Evolutionary conservation across 2,797 vertebrate genomes (phyloP).

Genomic region (Calcarius lapponicus): DNA sequence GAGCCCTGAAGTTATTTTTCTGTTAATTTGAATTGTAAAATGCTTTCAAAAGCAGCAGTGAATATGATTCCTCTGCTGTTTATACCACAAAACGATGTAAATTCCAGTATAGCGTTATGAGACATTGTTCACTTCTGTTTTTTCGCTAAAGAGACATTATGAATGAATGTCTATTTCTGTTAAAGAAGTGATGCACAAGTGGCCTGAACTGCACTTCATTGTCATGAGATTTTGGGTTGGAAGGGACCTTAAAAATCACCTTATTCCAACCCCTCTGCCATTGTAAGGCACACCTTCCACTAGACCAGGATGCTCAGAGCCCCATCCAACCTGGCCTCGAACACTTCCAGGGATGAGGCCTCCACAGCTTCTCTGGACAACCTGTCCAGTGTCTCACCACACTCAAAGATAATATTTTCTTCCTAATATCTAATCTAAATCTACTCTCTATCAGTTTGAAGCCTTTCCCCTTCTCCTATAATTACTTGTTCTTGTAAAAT

Average conservation of each 20-base stretch:
- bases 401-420: neutral
- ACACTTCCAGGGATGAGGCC: neutral
- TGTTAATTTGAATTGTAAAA: neutral
- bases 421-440: neutral
- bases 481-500: neutral
- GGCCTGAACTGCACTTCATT: neutral
- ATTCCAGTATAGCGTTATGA: neutral
- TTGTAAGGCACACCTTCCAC: neutral
- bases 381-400: neutral
- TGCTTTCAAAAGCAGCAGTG: neutral
- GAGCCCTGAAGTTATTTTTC: neutral
- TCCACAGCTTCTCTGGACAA: neutral
- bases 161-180: neutral
- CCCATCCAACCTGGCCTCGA: neutral
- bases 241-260: neutral
- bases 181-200: neutral
- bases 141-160: neutral
- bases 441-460: neutral
- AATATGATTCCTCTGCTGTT: neutral
- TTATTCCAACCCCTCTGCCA: neutral
- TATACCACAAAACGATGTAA: neutral
- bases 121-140: neutral
- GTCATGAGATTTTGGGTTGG: neutral
- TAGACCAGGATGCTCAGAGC: neutral
- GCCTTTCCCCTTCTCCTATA: neutral